A percentile compares a stretch with the other conserved stretches of the same genome.
phyloP scores from a whole-genome alignment of 2,113 vertebrate species.

The Butastur rufipennis region DNA sequence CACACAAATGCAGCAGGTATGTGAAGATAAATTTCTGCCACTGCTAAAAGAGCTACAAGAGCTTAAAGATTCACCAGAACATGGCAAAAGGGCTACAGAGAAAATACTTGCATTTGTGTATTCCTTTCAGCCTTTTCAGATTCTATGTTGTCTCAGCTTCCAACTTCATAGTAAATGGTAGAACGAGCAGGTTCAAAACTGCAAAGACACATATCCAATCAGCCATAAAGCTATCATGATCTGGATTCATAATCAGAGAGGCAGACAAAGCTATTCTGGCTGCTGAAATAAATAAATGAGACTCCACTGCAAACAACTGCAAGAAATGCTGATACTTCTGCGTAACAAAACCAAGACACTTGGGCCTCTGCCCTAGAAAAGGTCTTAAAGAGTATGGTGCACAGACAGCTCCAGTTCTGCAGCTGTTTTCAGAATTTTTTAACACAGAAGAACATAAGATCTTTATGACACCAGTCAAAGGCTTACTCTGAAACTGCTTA shows the following conservation, averaged over 20 bases:
- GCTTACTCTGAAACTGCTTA: constrained; percentile 17
- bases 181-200: not conserved
- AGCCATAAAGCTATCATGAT: not conserved
- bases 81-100: not conserved
- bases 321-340: not conserved
- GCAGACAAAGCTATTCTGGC: not conserved
- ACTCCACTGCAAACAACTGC: not conserved
- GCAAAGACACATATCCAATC: not conserved
- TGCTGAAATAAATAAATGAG: not conserved
- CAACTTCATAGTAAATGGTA: not conserved
- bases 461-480: not conserved
- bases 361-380: not conserved
- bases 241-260: not conserved
- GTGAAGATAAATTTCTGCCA: not conserved
- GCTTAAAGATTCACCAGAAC: not conserved
- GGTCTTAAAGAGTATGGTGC: not conserved
- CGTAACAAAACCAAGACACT: not conserved
- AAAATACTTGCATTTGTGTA: not conserved
- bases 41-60: not conserved
- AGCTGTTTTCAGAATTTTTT: not conserved
- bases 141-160: not conserved
- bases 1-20: not conserved
- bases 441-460: not conserved
- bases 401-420: not conserved
- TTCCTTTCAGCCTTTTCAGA: not conserved